Evolutionary conservation across 2,888 invertebrate genomes (phyloP).

Genomic region (Stegana nigrithorax): DNA sequence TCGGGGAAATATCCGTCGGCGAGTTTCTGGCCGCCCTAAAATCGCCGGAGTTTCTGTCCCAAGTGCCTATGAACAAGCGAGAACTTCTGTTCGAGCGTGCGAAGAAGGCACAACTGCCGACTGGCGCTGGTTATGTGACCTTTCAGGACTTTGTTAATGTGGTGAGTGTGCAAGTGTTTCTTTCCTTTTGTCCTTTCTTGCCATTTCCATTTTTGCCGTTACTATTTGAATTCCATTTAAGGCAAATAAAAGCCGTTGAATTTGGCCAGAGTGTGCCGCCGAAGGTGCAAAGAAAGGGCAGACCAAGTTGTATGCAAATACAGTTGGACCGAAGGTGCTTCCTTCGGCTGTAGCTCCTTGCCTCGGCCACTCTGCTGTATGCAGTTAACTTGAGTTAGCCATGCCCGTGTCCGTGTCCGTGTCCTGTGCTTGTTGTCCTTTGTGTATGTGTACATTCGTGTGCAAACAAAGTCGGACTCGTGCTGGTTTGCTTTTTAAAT

Average conservation of each 20-base stretch:
- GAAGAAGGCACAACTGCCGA: conserved; percentile 74
- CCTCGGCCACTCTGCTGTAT: too few relatives aligned
- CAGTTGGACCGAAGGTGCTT: too few relatives aligned
- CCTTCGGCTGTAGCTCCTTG: too few relatives aligned
- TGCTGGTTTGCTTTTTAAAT: conserved; percentile 14
- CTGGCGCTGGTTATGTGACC: conserved; percentile 78
- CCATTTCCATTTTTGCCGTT: too few relatives aligned
- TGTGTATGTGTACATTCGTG: conserved; percentile 38
- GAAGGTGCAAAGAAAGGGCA: too few relatives aligned
- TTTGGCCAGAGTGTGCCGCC: background rate
- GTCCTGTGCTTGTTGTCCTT: background rate
- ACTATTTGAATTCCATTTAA: too few relatives aligned
- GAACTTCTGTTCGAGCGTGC: conserved; percentile 82
- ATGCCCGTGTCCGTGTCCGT: background rate
- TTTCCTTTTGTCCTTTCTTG: background rate
- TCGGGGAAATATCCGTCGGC: conserved; percentile 90
- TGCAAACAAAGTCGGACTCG: conserved; percentile 40
- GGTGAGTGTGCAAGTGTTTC: too few relatives aligned
- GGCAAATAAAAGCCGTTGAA: background rate
- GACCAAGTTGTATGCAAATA: background rate
- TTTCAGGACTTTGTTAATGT: conserved; percentile 95
- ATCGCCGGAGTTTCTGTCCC: conserved; percentile 81
- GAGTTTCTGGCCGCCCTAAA: conserved; percentile 84
- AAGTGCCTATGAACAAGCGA: conserved; percentile 80
- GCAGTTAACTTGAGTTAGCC: too few relatives aligned